Conservation (phyloP, 2,797 vertebrate genomes). For the Crax fasciolata region DNA sequence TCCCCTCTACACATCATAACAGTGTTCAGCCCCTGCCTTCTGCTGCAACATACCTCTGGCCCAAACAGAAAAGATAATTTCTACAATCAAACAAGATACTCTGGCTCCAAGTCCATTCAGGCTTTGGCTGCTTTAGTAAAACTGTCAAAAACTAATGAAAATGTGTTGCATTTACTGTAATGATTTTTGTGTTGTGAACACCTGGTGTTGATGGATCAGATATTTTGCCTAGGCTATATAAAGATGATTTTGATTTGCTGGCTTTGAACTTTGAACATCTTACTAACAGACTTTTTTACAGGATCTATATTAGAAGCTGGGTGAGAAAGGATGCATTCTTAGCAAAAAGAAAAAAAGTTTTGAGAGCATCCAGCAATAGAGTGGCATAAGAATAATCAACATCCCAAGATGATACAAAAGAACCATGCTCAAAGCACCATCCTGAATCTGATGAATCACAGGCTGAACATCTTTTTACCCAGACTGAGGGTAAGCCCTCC, state of each 20-base stretch:
- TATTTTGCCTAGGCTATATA: slow-evolving; percentile 24
- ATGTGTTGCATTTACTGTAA: slow-evolving; percentile 18
- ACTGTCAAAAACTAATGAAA: slow-evolving; percentile 40
- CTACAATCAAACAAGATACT: not conserved
- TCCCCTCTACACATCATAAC: not conserved
- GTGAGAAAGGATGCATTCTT: not conserved
- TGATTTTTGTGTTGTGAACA: slow-evolving; percentile 49
- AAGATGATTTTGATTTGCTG: slow-evolving; percentile 11
- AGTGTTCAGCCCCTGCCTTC: not conserved
- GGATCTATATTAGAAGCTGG: not conserved
- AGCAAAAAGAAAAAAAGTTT: not conserved
- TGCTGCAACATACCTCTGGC: not conserved
- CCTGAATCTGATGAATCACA: not conserved
- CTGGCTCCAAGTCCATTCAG: not conserved
- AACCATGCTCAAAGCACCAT: not conserved
- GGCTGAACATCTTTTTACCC: not conserved
- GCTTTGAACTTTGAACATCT: slow-evolving; percentile 22
- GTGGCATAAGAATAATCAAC: not conserved
- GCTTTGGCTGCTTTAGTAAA: slow-evolving; percentile 26
- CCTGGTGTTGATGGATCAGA: slow-evolving; percentile 2
- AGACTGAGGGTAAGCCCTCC: not conserved
- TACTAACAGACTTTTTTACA: not conserved
- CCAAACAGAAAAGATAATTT: slow-evolving; percentile 16
- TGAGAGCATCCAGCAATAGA: not conserved
- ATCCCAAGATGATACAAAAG: not conserved